Evolutionary conservation across 2,888 invertebrate species (phyloP).

Genomic region (Pilophorus perplexus): DNA sequence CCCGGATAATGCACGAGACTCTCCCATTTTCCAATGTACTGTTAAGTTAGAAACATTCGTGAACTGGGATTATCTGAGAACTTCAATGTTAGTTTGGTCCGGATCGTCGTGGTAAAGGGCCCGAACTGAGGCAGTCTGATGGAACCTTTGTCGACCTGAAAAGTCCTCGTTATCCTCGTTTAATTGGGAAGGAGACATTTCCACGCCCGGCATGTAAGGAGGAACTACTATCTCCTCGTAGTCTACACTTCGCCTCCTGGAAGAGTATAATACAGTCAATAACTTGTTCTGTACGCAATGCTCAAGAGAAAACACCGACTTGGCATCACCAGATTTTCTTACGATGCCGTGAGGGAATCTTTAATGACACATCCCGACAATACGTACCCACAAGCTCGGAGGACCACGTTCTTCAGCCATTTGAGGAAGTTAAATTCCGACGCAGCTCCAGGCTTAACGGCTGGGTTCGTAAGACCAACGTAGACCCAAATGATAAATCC

Average conservation of each 20-base stretch:
- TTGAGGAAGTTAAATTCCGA: slow-evolving; percentile 77
- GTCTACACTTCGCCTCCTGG: slow-evolving; percentile 67
- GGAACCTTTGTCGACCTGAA: slow-evolving; percentile 85
- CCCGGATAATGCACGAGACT: no score
- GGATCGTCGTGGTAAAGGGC: slow-evolving; percentile 44
- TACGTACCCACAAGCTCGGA: slow-evolving; percentile 73
- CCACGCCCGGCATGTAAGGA: slow-evolving; percentile 74
- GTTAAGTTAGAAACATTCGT: no score
- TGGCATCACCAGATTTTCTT: no score
- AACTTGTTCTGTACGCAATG: no score
- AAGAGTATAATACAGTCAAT: no score
- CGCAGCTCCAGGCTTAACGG: slow-evolving; percentile 87
- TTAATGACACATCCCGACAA: no score
- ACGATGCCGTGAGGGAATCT: no score
- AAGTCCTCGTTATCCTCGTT: slow-evolving; percentile 96
- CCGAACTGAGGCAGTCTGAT: slow-evolving; percentile 81
- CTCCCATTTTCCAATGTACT: no score
- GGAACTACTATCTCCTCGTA: slow-evolving; percentile 85
- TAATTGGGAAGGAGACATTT: slow-evolving; percentile 78
- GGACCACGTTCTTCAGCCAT: slow-evolving; percentile 70
- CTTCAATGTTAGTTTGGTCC: slow-evolving; percentile 45
- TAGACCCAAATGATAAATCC: slow-evolving; percentile 88
- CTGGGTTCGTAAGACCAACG: slow-evolving; percentile 92
- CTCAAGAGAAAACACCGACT: no score
- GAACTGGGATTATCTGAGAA: slow-evolving; percentile 46